phyloP scores from a whole-genome alignment of 2,113 vertebrate species.

The Promerops cafer region DNA sequence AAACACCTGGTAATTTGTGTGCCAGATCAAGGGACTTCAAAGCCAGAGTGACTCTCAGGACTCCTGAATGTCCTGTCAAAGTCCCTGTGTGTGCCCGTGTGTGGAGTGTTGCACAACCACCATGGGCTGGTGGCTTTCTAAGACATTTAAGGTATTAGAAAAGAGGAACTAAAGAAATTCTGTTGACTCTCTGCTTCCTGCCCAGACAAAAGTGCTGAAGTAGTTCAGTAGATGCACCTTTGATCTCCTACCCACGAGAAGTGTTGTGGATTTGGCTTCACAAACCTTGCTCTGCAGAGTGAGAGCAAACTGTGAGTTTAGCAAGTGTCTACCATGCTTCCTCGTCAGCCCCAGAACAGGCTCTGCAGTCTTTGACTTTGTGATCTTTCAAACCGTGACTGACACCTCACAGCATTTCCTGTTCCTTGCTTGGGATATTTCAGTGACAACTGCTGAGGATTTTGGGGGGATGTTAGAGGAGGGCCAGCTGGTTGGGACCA shows the following conservation, averaged over 20 bases:
- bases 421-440: neutral
- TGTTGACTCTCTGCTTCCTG: neutral
- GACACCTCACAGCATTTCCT: neutral
- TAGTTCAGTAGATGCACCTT: neutral
- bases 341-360: neutral
- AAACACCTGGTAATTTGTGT: neutral
- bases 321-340: neutral
- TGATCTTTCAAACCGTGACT: neutral
- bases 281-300: neutral
- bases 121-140: neutral
- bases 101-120: neutral
- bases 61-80: neutral
- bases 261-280: neutral
- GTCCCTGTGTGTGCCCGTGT: neutral
- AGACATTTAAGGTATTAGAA: neutral
- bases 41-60: neutral
- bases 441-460: neutral
- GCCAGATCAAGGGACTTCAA: neutral
- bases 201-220: neutral
- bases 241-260: neutral
- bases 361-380: neutral
- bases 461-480: neutral
- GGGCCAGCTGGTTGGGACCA: neutral
- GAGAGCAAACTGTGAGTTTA: constrained; percentile 11
- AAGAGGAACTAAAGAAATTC: neutral